These are phyloP conservation scores for Mormyrus lacerda DNA, from an alignment of 2,113 vertebrate genomes.

Conservation along the genomic window DNA sequence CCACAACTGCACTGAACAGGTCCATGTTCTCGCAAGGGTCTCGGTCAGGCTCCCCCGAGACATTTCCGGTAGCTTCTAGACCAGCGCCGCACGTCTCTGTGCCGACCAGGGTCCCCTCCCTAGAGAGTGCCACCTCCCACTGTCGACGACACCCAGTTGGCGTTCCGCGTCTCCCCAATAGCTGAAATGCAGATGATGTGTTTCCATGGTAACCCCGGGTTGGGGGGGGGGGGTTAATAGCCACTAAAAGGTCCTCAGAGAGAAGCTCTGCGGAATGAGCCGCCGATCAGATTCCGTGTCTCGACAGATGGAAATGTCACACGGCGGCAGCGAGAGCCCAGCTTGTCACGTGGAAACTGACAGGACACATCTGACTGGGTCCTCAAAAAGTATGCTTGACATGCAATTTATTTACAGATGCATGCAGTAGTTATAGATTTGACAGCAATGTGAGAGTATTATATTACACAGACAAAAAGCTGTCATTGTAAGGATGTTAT, in stretches of 20 bases:
- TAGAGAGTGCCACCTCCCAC: not conserved
- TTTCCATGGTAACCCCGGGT: not conserved
- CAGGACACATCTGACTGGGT: not conserved
- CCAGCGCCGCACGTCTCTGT: not conserved
- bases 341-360: not conserved
- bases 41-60: not conserved
- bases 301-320: not conserved
- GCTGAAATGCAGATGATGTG: not conserved
- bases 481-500: not conserved
- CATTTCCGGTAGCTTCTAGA: not conserved
- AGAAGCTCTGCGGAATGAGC: not conserved
- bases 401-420: not conserved
- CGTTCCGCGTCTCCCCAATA: not conserved
- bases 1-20: not conserved
- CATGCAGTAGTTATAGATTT: not conserved
- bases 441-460: not conserved
- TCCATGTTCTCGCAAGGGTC: not conserved
- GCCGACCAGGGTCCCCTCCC: not conserved
- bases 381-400: not conserved
- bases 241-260: not conserved
- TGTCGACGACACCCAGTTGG: not conserved
- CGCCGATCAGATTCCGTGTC: not conserved
- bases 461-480: not conserved
- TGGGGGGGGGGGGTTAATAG: not conserved
- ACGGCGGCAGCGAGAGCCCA: not conserved